Evolutionary conservation across 2,888 invertebrate species (phyloP).

Genomic region (Ferdinandea cuprea): DNA sequence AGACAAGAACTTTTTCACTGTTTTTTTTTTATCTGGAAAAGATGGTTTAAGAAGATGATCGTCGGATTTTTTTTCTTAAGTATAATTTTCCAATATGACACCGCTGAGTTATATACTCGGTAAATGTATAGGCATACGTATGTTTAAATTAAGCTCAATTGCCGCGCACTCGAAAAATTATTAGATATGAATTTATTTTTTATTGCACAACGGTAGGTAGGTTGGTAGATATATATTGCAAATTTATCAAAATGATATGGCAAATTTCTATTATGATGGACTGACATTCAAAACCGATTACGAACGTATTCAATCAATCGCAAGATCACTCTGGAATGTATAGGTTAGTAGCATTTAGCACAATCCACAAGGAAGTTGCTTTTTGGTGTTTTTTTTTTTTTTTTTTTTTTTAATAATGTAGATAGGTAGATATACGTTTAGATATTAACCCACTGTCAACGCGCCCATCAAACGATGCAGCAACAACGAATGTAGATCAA

Average conservation of each 20-base stretch:
- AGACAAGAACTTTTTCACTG: neutral
- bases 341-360: neutral
- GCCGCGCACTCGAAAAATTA: conserved; percentile 47
- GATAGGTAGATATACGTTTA: too few species aligned
- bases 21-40: neutral
- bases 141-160: conserved; percentile 56
- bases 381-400: too few species aligned
- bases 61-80: too few species aligned
- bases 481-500: conserved; percentile 53
- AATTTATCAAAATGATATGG: conserved; percentile 53
- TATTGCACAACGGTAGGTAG: conserved; percentile 54
- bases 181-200: conserved; percentile 64
- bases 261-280: conserved; percentile 58
- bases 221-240: conserved; percentile 14
- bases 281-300: conserved; percentile 64
- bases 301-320: conserved; percentile 39
- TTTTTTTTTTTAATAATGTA: conserved; percentile 46
- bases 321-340: conserved; percentile 36
- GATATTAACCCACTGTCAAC: neutral
- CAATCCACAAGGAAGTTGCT: conserved; percentile 32
- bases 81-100: too few species aligned
- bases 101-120: too few species aligned
- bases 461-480: conserved; percentile 38
- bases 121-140: too few species aligned
- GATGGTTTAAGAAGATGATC: neutral